Evolutionary conservation across 2,888 invertebrate genomes (phyloP).

Genomic region (Tiphia femorata): DNA sequence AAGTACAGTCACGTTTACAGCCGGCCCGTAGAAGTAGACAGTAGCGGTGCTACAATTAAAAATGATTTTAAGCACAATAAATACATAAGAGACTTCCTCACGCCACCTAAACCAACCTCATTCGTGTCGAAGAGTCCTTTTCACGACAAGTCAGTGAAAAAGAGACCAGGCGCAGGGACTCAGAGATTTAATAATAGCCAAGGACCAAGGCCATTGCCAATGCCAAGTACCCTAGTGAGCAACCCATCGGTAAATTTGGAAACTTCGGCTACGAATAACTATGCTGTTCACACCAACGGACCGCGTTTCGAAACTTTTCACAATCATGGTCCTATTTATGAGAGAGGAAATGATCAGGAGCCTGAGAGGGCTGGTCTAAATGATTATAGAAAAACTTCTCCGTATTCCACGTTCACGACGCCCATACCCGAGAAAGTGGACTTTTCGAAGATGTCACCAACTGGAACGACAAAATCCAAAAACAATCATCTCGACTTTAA

Average conservation of each 20-base stretch:
- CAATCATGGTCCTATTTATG: conserved; percentile 1
- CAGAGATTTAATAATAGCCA: conserved; percentile 19
- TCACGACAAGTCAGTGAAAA: conserved; percentile 52
- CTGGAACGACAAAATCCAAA: conserved; percentile 2
- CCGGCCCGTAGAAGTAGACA: conserved; percentile 15
- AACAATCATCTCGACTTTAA: conserved; percentile 52
- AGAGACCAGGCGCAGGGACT: conserved; percentile 42
- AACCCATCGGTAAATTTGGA: conserved; percentile 44
- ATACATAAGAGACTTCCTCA: conserved; percentile 50
- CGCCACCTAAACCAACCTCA: conserved; percentile 55
- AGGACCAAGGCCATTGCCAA: conserved; percentile 34
- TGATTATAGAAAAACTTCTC: too few species aligned
- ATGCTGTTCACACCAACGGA: conserved; percentile 5
- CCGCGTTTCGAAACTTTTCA: conserved; percentile 5
- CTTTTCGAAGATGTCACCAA: not conserved
- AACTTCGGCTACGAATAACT: conserved; percentile 41
- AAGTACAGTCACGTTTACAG: conserved; percentile 35
- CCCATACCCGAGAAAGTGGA: conserved; percentile 34
- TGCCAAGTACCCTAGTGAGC: conserved; percentile 29
- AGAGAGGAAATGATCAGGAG: conserved; percentile 19
- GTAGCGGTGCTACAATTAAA: conserved; percentile 1
- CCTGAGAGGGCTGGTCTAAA: conserved; percentile 15
- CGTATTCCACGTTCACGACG: conserved; percentile 51
- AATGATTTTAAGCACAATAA: conserved; percentile 20
- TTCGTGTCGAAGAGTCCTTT: conserved; percentile 56